Conservation (phyloP, 2,888 invertebrate genomes). For the Drosophila fulvimacula region DNA sequence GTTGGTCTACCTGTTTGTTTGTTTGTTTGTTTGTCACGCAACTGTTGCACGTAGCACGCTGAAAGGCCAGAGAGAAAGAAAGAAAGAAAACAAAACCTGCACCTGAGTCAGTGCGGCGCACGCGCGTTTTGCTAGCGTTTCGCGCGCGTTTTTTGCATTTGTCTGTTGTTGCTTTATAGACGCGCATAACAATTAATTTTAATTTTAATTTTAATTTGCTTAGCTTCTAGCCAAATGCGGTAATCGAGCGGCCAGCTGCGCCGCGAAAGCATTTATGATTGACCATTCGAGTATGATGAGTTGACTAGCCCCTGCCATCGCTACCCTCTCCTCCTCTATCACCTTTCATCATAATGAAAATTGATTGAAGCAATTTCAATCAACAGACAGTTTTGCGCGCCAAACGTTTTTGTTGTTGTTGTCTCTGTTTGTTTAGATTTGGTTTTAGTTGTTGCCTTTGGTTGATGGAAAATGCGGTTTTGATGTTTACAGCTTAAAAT, state of each 20-base stretch:
- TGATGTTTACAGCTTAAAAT: constrained; percentile 58
- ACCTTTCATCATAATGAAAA: constrained; percentile 61
- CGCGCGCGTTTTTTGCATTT: constrained; percentile 21
- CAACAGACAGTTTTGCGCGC: constrained; percentile 43
- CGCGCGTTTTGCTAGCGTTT: constrained; percentile 46
- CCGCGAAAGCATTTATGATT: constrained; percentile 33
- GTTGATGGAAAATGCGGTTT: constrained; percentile 61
- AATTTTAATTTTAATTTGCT: constrained; percentile 58
- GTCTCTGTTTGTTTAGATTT: constrained; percentile 66
- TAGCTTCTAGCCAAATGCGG: constrained; percentile 47
- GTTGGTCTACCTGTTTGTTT: constrained; percentile 45
- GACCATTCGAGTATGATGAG: constrained; percentile 26
- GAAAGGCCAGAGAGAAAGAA: not conserved
- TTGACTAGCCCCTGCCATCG: not conserved
- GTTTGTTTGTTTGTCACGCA: constrained; percentile 46
- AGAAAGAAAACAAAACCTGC: constrained; percentile 13
- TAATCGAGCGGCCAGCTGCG: constrained; percentile 14
- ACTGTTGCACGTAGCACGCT: constrained; percentile 57
- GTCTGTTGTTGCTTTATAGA: constrained; percentile 56
- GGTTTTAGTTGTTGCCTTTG: constrained; percentile 15
- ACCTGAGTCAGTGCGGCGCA: constrained; percentile 43
- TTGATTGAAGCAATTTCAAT: constrained; percentile 67
- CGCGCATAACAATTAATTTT: constrained; percentile 72
- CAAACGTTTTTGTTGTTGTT: constrained; percentile 47
- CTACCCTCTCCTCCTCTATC: too few relatives aligned